phyloP scores from a whole-genome alignment of 1,140 invertebrate species.

The Chionoecetes opilio region DNA sequence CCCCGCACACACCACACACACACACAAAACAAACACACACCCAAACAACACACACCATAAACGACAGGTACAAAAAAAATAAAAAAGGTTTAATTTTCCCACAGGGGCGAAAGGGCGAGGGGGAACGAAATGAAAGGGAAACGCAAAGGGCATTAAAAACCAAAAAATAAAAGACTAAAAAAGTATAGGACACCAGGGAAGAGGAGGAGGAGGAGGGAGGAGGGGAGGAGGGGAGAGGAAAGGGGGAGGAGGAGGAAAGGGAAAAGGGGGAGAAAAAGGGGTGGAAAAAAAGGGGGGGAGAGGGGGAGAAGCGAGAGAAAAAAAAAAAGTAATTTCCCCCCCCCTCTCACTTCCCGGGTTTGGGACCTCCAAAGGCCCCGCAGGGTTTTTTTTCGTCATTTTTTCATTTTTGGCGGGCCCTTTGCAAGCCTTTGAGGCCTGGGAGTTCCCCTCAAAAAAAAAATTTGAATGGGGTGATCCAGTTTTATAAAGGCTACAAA shows the following conservation, averaged over 20 bases:
- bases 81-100: background rate
- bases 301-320: background rate
- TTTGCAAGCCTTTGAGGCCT: slow-evolving; percentile 67
- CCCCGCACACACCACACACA: background rate
- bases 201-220: background rate
- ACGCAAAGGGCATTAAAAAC: background rate
- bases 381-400: slow-evolving; percentile 72
- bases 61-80: background rate
- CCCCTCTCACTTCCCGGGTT: slow-evolving; percentile 46
- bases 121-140: background rate
- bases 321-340: slow-evolving; percentile 47
- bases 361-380: slow-evolving; percentile 61
- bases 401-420: slow-evolving; percentile 74
- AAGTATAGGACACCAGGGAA: background rate
- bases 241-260: slow-evolving; percentile 5
- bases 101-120: background rate
- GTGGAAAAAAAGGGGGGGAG: background rate
- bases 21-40: background rate
- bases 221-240: background rate
- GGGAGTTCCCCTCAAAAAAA: slow-evolving; percentile 49
- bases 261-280: background rate
- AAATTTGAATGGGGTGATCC: slow-evolving; percentile 73
- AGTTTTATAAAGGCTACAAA: slow-evolving; percentile 75
- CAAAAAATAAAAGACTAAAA: background rate
- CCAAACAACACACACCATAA: background rate